Evolutionary conservation across 2,888 invertebrate species (phyloP), one percentile per base, ranked within the genome.

Genomic region (Norana najaformis): DNA sequence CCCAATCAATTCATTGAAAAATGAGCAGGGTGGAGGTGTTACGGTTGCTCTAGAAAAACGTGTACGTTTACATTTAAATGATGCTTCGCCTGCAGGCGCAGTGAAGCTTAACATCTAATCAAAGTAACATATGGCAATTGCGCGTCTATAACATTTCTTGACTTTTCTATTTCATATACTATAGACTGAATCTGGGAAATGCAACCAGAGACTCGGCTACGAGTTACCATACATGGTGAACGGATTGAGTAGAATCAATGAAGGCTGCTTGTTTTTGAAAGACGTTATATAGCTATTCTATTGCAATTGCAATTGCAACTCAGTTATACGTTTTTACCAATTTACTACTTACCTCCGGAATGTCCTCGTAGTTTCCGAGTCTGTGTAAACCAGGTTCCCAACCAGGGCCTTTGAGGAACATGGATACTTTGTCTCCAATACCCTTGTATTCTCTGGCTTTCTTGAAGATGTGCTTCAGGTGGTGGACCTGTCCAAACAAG

Each of bases 351-450:
- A 97, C 97, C 93, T 97, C 96, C 88, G 97, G 95, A 95, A 97
- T 97, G 93, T 96, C 96, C 89, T 96, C 83, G 88, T 41, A 96
- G 89, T 96, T 96, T n/a, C 97, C 97, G 0, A 97, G 96, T 92
- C 97, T 90, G 95, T 0, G 96, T 82, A 96, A 96, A 0, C 97
- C 97, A 0, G 97, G 97, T 92, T 96, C 95, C 97, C 97, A 98
- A 93, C 88, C 96, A 95, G 93, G 96, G 96, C 93, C 96, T 97
- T 90, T 96, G 95, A 0, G 96, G 47, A 91, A 69, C 85, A 91
- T 83, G 13, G 90, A 89, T 36, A 92, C 36, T 38, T 89, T 89
- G 41, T 92, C 88, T n/a, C 83, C 89, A 83, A 90, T 47, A 14
- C 89, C 39, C 83, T 18, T 83, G 82, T 89, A 88, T 34, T 82